Conservation (phyloP, 2,888 invertebrate genomes). For the Xestobium rufovillosum region DNA sequence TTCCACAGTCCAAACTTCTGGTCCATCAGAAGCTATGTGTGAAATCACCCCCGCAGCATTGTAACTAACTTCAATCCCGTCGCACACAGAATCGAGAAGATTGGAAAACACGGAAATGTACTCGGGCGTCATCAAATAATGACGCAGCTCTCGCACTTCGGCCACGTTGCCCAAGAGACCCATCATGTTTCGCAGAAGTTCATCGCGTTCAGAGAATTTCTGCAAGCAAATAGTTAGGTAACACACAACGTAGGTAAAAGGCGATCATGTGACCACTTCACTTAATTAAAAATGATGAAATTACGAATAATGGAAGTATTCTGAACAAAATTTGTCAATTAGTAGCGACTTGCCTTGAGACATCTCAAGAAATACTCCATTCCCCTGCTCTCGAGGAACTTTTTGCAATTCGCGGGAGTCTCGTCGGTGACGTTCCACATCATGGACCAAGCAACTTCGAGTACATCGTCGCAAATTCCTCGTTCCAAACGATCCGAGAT, state of each 20-base stretch:
- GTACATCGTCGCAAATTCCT: slow-evolving; percentile 83
- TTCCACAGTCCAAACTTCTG: slow-evolving; percentile 70
- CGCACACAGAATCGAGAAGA: slow-evolving; percentile 75
- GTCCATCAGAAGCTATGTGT: slow-evolving; percentile 91
- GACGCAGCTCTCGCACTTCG: slow-evolving; percentile 77
- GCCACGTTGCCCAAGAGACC: slow-evolving; percentile 93
- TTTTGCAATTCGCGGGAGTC: slow-evolving; percentile 87
- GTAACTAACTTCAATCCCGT: slow-evolving; percentile 93
- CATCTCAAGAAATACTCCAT: slow-evolving; percentile 87
- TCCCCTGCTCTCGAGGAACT: slow-evolving; percentile 81
- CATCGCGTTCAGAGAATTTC: slow-evolving; percentile 83
- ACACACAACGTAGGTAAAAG: too few relatives aligned
- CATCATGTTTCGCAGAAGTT: slow-evolving; percentile 96
- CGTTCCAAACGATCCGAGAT: slow-evolving; percentile 74
- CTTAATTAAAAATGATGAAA: slow-evolving; percentile 10
- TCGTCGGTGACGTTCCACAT: slow-evolving; percentile 99
- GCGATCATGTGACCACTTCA: too few relatives aligned
- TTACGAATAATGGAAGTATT: too few relatives aligned
- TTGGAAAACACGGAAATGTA: slow-evolving; percentile 83
- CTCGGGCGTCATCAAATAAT: slow-evolving; percentile 73
- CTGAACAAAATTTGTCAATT: too few relatives aligned
- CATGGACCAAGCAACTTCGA: slow-evolving; percentile 98
- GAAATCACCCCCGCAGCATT: slow-evolving; percentile 94
- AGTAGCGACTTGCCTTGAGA: slow-evolving; percentile 58
- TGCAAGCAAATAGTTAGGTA: too few relatives aligned